A percentile compares a stretch with the other conserved stretches of the same genome.
phyloP scores from a whole-genome alignment of 1,140 invertebrate species.

The Ericerus pela region DNA sequence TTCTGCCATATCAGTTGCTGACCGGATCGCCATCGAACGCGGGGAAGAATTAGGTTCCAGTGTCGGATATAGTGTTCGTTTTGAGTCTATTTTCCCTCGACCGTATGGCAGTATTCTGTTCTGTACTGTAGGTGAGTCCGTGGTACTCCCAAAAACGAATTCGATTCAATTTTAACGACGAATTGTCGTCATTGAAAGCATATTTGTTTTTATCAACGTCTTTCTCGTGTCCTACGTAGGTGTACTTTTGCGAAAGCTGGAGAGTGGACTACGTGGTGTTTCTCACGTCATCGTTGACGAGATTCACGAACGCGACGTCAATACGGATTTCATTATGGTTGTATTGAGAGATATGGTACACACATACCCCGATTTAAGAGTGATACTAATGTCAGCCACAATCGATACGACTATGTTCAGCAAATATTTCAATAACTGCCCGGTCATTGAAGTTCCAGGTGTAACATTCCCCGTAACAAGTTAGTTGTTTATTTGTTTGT shows the following conservation, averaged over 20 bases:
- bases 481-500: conserved; percentile 19
- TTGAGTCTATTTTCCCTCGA: conserved; percentile 73
- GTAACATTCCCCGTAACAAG: conserved; percentile 58
- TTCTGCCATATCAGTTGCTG: conserved; percentile 84
- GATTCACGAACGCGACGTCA: conserved; percentile 93
- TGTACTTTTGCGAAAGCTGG: conserved; percentile 80
- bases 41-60: conserved; percentile 67
- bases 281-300: conserved; percentile 92
- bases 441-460: conserved; percentile 60
- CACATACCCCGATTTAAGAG: conserved; percentile 69
- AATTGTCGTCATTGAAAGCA: neutral
- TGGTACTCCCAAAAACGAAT: too few relatives aligned
- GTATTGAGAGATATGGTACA: conserved; percentile 83
- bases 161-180: neutral
- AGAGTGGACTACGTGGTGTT: conserved; percentile 68
- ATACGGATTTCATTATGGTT: conserved; percentile 91
- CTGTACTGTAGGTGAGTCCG: conserved; percentile 73
- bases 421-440: conserved; percentile 80
- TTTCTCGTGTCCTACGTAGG: too few relatives aligned
- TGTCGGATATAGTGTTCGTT: conserved; percentile 82
- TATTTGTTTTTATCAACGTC: neutral
- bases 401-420: conserved; percentile 83
- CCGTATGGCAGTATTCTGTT: conserved; percentile 87
- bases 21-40: conserved; percentile 74
- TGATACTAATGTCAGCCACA: conserved; percentile 96